These are phyloP conservation scores for Cyclargus thomasi DNA, from an alignment of 1,140 invertebrate genomes.

Conservation along the genomic window DNA sequence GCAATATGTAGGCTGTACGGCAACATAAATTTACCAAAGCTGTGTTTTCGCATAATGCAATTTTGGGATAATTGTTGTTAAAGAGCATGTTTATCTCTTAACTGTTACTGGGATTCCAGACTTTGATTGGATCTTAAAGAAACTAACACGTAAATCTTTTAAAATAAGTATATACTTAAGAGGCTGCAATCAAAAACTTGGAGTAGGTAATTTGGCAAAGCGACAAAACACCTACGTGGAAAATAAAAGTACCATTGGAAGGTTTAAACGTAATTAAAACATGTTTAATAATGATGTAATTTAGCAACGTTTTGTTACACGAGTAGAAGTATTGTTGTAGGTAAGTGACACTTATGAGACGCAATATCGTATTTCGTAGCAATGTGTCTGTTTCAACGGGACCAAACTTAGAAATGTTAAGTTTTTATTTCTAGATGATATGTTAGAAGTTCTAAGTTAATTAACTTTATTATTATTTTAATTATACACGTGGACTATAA, in stretches of 20 bases:
- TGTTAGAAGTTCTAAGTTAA: background rate
- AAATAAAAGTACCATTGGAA: background rate
- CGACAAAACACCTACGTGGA: background rate
- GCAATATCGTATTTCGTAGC: background rate
- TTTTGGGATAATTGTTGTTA: background rate
- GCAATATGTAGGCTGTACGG: conserved; percentile 21
- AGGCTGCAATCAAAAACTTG: no score
- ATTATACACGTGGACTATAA: background rate
- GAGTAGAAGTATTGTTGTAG: background rate
- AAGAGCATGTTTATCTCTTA: background rate
- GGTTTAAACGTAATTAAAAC: no score
- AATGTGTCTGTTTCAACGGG: background rate
- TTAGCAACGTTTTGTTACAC: background rate
- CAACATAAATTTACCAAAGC: conserved; percentile 18
- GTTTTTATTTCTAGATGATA: background rate
- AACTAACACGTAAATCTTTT: no score
- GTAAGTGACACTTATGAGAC: background rate
- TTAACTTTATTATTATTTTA: background rate
- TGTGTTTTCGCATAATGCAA: conserved; percentile 19
- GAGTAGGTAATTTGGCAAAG: no score
- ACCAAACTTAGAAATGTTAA: background rate
- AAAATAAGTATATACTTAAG: no score
- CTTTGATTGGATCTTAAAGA: no score
- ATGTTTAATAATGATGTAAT: background rate
- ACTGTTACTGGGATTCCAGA: no score